Evolutionary conservation across 2,888 invertebrate species (phyloP).

Genomic region (Bombyx huttoni): DNA sequence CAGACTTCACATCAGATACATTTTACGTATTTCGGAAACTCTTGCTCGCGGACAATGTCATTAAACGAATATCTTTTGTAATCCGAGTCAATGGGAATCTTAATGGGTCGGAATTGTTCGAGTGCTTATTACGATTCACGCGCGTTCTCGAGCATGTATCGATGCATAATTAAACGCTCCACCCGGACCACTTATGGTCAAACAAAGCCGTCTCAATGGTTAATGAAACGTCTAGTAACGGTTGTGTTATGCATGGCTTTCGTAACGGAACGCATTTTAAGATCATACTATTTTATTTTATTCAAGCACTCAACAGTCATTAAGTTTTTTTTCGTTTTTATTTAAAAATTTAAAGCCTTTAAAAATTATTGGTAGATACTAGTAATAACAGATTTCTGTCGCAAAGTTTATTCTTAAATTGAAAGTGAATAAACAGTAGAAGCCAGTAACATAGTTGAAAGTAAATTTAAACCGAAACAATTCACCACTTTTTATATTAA

Average conservation of each 20-base stretch:
- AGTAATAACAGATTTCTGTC: too few species aligned
- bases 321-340: too few species aligned
- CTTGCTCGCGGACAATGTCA: slow-evolving; percentile 4
- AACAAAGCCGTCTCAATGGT: slow-evolving; percentile 23
- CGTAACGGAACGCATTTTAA: not conserved
- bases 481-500: not conserved
- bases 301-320: too few species aligned
- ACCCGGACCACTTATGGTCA: slow-evolving; percentile 23
- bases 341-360: too few species aligned
- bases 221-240: slow-evolving; percentile 10
- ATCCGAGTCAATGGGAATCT: not conserved
- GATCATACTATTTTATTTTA: too few species aligned
- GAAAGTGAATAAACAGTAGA: too few species aligned
- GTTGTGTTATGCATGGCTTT: slow-evolving; percentile 1
- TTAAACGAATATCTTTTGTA: slow-evolving; percentile 4
- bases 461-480: not conserved
- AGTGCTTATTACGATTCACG: slow-evolving; percentile 1
- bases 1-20: not conserved
- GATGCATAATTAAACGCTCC: slow-evolving; percentile 37
- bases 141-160: slow-evolving; percentile 16
- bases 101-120: not conserved
- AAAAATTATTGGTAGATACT: too few species aligned
- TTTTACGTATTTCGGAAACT: slow-evolving; percentile 2
- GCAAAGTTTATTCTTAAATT: too few species aligned
- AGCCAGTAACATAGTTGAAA: too few species aligned